A percentile compares a stretch with the other conserved stretches of the same genome.
These are phyloP conservation scores for Mimumesa dahlbomi DNA, from an alignment of 2,888 invertebrate genomes.

Conservation along the genomic window DNA sequence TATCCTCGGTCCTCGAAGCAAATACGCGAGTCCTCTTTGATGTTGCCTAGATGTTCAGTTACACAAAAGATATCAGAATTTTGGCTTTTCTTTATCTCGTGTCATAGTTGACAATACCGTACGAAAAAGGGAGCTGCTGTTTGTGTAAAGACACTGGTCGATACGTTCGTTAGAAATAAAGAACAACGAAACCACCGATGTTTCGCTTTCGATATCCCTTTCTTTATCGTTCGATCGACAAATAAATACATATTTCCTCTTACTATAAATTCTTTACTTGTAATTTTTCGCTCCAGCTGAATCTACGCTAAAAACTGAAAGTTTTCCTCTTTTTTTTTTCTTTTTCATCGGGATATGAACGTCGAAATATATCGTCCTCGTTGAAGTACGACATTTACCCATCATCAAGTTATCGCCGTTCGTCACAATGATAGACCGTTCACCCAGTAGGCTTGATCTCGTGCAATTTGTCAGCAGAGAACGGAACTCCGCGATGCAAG, in stretches of 20 bases:
- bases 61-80: background rate
- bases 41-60: slow-evolving; percentile 26
- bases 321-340: too few species aligned
- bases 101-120: background rate
- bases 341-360: too few species aligned
- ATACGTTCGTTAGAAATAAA: too few species aligned
- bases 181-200: too few species aligned
- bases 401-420: slow-evolving; percentile 60
- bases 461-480: slow-evolving; percentile 57
- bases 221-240: too few species aligned
- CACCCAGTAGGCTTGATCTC: slow-evolving; percentile 45
- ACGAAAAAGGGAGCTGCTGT: too few species aligned
- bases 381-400: slow-evolving; percentile 41
- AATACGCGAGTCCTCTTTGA: slow-evolving; percentile 40
- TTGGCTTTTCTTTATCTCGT: background rate
- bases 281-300: too few species aligned
- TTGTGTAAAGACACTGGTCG: too few species aligned
- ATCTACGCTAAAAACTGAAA: too few species aligned
- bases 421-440: slow-evolving; percentile 58
- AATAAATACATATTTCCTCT: too few species aligned
- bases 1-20: slow-evolving; percentile 43
- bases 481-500: slow-evolving; percentile 36
- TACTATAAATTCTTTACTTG: too few species aligned
- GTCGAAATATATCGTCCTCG: slow-evolving; percentile 23
- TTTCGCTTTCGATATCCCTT: too few species aligned